A percentile compares a stretch with the other conserved stretches of the same genome.
phyloP scores from a whole-genome alignment of 2,888 invertebrate species.

The Cataglyphis altisquamis region DNA sequence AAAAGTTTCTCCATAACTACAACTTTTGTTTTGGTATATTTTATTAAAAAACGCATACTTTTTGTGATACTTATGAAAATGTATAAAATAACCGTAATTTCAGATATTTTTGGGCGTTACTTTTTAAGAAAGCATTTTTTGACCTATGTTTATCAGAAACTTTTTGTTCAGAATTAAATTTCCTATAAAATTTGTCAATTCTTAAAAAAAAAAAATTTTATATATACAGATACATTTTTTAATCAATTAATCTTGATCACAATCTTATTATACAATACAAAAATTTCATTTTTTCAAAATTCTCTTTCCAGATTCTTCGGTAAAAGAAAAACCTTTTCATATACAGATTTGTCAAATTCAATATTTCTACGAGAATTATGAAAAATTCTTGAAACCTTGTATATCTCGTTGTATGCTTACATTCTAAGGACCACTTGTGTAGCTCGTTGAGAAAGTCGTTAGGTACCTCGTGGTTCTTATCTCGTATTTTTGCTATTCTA shows the following conservation, averaged over 20 bases:
- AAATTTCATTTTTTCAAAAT: not conserved
- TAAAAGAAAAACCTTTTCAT: not conserved
- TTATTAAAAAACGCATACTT: too few species aligned
- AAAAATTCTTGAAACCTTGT: not conserved
- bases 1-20: too few species aligned
- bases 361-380: not conserved
- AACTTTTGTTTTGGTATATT: too few species aligned
- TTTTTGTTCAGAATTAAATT: too few species aligned
- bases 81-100: too few species aligned
- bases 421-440: constrained; percentile 93
- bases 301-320: not conserved
- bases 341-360: not conserved
- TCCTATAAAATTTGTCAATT: too few species aligned
- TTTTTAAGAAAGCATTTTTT: too few species aligned
- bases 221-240: not conserved
- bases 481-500: constrained; percentile 88
- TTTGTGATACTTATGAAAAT: too few species aligned
- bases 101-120: too few species aligned
- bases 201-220: not conserved
- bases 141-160: too few species aligned
- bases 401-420: constrained; percentile 87
- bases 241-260: not conserved
- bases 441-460: constrained; percentile 91
- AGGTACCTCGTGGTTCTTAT: constrained; percentile 88
- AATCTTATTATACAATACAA: not conserved